Evolutionary conservation across 2,888 invertebrate species (phyloP), one percentile per base, ranked within the genome.

Genomic region (Seira ritae): DNA sequence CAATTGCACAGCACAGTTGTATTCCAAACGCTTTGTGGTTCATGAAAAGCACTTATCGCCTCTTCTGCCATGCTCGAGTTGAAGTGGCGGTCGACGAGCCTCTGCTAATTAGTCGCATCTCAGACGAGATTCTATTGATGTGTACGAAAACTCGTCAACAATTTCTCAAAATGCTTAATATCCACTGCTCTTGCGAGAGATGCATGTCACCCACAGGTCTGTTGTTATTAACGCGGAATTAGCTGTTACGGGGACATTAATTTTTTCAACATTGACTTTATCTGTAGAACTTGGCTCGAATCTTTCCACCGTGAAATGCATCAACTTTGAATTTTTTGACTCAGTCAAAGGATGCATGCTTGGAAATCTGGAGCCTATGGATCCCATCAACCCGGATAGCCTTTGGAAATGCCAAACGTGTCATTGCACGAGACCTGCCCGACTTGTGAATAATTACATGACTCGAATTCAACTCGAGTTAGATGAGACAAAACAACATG

Each of bases 231-330:
- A n/a, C n/a, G n/a, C n/a, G n/a, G n/a, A n/a, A n/a, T n/a, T n/a
- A n/a, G n/a, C n/a, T n/a, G n/a, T n/a, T n/a, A n/a, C n/a, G n/a
- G n/a, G n/a, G n/a, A n/a, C n/a, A n/a, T n/a, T n/a, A n/a, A n/a
- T n/a, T n/a, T n/a, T n/a, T n/a, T n/a, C 0, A 70, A 65, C 4
- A 24, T 79, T 17, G 71, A 71, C 37, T 65, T 85, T 8, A 60
- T 69, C n/a, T 85, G 85, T 19, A 0, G 85, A 85, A 50, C 24
- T 85, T 0, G 72, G 55, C 12, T 74, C 81, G 0, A 37, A 84
- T 31, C 78, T 84, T 10, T 80, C 83, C 12, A 83, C 85, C 0
- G 79, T 85, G 0, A 84, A 78, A 75, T 85, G 85, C 24, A 74
- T 79, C 55, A 78, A 78, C 23, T 83, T 83, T 65, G 82, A 83